Evolutionary conservation across 2,888 invertebrate species (phyloP), one percentile per base, ranked within the genome.

Genomic region (Lysandra coridon): DNA sequence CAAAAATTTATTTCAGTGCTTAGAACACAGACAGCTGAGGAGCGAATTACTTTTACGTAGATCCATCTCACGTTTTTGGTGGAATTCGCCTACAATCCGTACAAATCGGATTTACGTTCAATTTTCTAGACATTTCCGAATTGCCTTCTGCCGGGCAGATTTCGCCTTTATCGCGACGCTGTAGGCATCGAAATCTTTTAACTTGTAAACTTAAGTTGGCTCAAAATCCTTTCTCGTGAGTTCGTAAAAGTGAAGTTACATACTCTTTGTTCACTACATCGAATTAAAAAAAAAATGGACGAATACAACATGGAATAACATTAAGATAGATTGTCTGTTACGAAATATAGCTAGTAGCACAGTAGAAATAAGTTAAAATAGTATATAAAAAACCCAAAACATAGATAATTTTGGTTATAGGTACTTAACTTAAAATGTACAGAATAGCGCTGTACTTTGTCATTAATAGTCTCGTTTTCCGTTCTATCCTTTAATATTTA

Each of bases 61-160:
- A 86, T 87, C 87, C 82, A 85, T 87, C 86, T 85, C 84, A 84
- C 85, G 83, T 81, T 83, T 82, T 81, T 80, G 80, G 80, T 80
- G 81, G 80, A 82, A 81, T 83, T 83, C 80, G 80, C 78, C 80
- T 79, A 75, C 80, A 79, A 80, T 83, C 81, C 82, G 79, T 69
- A 82, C 81, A 92, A 92, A 93, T 93, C 92, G 89, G 92, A 93
- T 93, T 93, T 92, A 88, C 90, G 90, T 92, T 90, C 91, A 92
- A 93, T 93, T 92, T 91, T 90, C 87, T 88, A 91, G 91, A 92
- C 89, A 92, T 90, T 91, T 87, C 86, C 88, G 88, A 90, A 88
- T 89, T 82, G 81, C 85, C 85, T 88, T 87, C 87, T 85, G 85
- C 85, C 84, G 86, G 86, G 87, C 85, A 86, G 90, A 88, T 89